Conservation (phyloP, 2,888 invertebrate genomes). For the Latrodectus elegans region DNA sequence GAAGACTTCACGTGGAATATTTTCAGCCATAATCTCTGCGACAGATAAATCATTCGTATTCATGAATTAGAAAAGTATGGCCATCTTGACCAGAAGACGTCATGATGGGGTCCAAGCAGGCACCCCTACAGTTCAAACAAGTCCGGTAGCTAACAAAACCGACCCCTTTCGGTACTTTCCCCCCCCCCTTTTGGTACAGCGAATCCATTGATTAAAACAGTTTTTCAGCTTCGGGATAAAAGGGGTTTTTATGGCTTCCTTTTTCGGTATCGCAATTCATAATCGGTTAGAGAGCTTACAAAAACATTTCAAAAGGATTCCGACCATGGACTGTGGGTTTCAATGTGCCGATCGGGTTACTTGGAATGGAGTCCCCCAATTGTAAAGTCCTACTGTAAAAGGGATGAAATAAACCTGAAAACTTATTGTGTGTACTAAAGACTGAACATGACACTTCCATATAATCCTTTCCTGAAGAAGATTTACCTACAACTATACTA, state of each 20-base stretch:
- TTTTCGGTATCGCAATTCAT: slow-evolving; percentile 22
- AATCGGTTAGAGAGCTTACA: slow-evolving; percentile 25
- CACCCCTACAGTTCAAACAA: not conserved
- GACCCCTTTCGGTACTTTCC: too few species aligned
- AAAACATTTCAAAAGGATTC: not conserved
- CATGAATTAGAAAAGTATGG: too few species aligned
- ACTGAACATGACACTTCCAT: too few species aligned
- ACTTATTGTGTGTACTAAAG: too few species aligned
- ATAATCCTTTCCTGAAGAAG: too few species aligned
- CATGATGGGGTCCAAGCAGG: slow-evolving; percentile 25
- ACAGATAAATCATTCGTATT: slow-evolving; percentile 50
- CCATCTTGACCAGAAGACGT: not conserved
- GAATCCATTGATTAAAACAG: slow-evolving; percentile 56
- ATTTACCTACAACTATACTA: too few species aligned
- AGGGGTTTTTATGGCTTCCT: slow-evolving; percentile 18
- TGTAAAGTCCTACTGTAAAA: too few species aligned
- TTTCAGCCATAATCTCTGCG: slow-evolving; percentile 26
- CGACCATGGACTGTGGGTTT: not conserved
- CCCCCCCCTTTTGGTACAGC: slow-evolving; percentile 28
- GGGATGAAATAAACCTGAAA: too few species aligned
- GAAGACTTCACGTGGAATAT: slow-evolving; percentile 35
- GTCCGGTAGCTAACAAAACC: not conserved
- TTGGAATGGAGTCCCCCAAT: too few species aligned
- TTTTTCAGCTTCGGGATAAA: slow-evolving; percentile 22
- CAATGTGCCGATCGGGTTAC: not conserved